Percentiles rank a stretch among this genome's conserved stretches.
Conservation (phyloP, 1,140 invertebrate species). For the Zaprionus davidi region DNA sequence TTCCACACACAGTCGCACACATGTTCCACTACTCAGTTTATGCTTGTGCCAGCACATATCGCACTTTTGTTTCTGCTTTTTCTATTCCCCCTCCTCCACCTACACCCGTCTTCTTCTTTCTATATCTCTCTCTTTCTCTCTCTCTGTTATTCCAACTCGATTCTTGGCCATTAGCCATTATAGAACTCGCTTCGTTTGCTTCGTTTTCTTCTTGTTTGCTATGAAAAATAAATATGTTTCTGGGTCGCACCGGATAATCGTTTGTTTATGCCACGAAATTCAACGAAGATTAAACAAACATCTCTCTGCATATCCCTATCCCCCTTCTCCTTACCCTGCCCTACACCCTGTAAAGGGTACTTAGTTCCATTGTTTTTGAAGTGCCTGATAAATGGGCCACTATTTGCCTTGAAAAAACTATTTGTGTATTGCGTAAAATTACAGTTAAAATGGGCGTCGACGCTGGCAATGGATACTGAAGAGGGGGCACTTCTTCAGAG, state of each 20-base stretch:
- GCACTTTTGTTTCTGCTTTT: slow-evolving; percentile 6
- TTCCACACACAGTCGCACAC: slow-evolving; percentile 11
- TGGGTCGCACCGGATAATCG: slow-evolving; percentile 41
- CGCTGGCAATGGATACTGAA: not conserved
- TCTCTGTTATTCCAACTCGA: not conserved
- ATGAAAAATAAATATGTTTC: slow-evolving; percentile 43
- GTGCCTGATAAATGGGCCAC: slow-evolving; percentile 22
- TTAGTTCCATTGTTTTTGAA: slow-evolving; percentile 31
- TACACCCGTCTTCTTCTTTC: not conserved
- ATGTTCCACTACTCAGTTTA: slow-evolving; percentile 13
- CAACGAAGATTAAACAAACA: slow-evolving; percentile 28
- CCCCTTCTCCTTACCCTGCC: not conserved
- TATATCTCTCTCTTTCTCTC: not conserved
- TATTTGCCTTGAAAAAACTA: slow-evolving; percentile 11
- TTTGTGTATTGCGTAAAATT: slow-evolving; percentile 5
- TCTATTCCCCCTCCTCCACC: not conserved
- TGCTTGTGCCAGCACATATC: slow-evolving; percentile 28
- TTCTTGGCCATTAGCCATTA: slow-evolving; percentile 2
- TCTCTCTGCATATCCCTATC: not conserved
- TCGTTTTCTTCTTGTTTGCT: slow-evolving; percentile 12
- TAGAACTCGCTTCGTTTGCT: slow-evolving; percentile 12
- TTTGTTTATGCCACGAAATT: slow-evolving; percentile 42
- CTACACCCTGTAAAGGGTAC: not conserved
- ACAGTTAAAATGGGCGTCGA: slow-evolving; percentile 3
- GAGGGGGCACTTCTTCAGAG: too few species aligned